Base-by-base conservation (phyloP, 37 sponge, comb jelly and placozoan genomes). In the Spongia lamella region DNA sequence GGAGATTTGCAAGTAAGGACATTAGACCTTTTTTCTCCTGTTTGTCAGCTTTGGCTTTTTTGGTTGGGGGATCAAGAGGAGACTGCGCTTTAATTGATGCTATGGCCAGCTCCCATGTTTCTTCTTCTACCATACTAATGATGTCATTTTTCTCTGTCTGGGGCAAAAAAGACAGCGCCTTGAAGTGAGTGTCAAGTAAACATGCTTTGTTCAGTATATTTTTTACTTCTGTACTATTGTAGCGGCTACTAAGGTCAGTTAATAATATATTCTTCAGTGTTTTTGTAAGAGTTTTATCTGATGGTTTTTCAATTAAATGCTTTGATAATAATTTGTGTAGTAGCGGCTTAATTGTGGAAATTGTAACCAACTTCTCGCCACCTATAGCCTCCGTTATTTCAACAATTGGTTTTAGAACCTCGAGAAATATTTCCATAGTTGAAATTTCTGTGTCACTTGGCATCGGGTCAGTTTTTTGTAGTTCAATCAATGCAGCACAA, bases 351-450 rank as follows among this genome's bases (percentile, higher is more conserved):
- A 80, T 24, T 30, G 66, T 30, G 6, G 82, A 74, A 7, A 80
- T 39, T 14, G 82, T 72, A 16, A 80, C 73, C 72, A 53, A 73
- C 59, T 75, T 59, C 55, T 80, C 63, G 19, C 51, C 32, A 25
- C 65, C 63, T 24, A 80, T 61, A 21, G 63, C 82, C 59, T 72
- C 82, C 13, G 63, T 75, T 11, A 72, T 70, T 9, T 80, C 53
- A 43, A 61, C 82, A 24, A 80, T 26, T 7, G 82, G 63, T 37
- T 59, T 56, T 63, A 75, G 57, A 16, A 70, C 73, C 7, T 20
- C 27, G 4, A 58, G 13, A 33, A 47, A 70, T 2, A 15, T 49
- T 29, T 74, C 53, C 73, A 80, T 34, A 2, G 61, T 59, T 19
- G 32, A 2, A 15, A 80, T 47, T 15, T 80, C 73, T 29, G 4